Evolutionary conservation across 2,113 vertebrate species (phyloP).

Genomic region (Nannobrachium achirus): DNA sequence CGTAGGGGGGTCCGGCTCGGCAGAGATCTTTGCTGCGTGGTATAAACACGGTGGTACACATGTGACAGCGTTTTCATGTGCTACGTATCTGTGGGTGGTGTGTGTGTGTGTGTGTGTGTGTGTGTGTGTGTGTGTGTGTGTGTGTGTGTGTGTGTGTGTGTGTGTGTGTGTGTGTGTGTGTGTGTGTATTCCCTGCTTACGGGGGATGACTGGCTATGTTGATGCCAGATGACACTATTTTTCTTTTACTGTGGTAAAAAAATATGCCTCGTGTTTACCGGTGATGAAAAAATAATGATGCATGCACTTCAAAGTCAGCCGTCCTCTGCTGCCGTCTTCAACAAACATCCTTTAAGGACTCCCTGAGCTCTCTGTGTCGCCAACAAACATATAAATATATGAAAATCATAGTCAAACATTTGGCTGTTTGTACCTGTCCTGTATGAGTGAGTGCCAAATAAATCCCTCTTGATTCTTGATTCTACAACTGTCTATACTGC

Average conservation of each 20-base stretch:
- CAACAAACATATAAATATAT: too few species aligned
- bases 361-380: background rate
- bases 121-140: too few species aligned
- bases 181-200: too few species aligned
- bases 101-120: too few species aligned
- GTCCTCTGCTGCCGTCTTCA: constrained; percentile 18
- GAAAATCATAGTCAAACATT: too few species aligned
- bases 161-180: too few species aligned
- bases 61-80: constrained; percentile 39
- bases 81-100: too few species aligned
- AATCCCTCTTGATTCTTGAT: too few species aligned
- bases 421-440: too few species aligned
- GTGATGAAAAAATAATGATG: constrained; percentile 19
- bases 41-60: constrained; percentile 27
- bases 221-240: constrained; percentile 52
- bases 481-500: too few species aligned
- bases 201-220: constrained; percentile 20
- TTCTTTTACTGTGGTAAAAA: constrained; percentile 34
- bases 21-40: constrained; percentile 15
- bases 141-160: too few species aligned
- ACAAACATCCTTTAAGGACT: constrained; percentile 15
- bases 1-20: constrained; percentile 4
- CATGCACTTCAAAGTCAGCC: constrained; percentile 9
- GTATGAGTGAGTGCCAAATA: too few species aligned
- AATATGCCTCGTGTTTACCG: constrained; percentile 38